Percentiles rank a stretch among this genome's conserved stretches.
Conservation (phyloP, 2,888 invertebrate genomes). For the Drosophila nigricruria region DNA sequence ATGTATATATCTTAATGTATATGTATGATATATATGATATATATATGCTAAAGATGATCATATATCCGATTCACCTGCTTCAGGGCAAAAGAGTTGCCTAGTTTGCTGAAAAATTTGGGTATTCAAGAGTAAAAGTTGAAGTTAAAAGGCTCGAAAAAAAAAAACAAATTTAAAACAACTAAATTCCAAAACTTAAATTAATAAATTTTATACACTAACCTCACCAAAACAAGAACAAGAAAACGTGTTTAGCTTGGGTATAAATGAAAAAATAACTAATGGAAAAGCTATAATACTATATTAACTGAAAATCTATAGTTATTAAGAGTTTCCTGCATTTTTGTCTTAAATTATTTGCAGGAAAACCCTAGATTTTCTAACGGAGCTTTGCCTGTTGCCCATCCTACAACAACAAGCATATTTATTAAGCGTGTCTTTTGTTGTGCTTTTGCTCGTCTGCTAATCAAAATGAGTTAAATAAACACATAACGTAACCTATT, state of each 20-base stretch:
- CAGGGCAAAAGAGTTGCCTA: neutral
- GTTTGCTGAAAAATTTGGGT: constrained; percentile 12
- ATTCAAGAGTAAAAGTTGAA: constrained; percentile 13
- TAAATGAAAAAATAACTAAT: neutral
- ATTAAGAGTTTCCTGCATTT: neutral
- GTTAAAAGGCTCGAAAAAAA: constrained; percentile 6
- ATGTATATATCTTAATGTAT: neutral
- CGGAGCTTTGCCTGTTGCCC: constrained; percentile 29
- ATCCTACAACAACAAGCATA: neutral
- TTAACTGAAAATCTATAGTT: neutral
- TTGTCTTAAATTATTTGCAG: neutral
- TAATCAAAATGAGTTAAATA: constrained; percentile 81
- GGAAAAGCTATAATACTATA: neutral
- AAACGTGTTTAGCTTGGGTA: neutral
- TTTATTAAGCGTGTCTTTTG: constrained; percentile 59
- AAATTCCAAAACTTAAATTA: constrained; percentile 24
- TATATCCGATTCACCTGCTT: neutral
- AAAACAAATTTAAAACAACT: neutral
- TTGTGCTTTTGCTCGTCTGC: constrained; percentile 66
- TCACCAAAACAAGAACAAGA: neutral
- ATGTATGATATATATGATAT: neutral
- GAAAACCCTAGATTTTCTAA: constrained; percentile 18
- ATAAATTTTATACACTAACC: constrained; percentile 14
- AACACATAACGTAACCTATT: constrained; percentile 81
- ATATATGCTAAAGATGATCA: neutral